Evolutionary conservation across 2,113 vertebrate species (phyloP).

Genomic region (Platysternon megacephalum): DNA sequence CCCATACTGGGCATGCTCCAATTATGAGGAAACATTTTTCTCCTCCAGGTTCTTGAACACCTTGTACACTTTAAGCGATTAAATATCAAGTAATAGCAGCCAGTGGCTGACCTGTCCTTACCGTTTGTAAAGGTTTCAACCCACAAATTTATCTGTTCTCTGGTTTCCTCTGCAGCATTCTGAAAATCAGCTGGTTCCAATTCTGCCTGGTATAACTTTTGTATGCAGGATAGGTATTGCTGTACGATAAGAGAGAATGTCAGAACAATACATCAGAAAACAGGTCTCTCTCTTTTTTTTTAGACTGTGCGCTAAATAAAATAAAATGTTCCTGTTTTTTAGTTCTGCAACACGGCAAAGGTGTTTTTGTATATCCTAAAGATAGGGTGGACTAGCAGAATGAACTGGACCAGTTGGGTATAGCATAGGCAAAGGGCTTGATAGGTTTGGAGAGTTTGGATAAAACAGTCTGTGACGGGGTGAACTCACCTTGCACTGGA

Average conservation of each 20-base stretch:
- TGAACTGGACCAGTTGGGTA: background rate
- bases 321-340: background rate
- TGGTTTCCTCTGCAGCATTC: slow-evolving; percentile 70
- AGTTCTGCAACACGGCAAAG: background rate
- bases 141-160: slow-evolving; percentile 78
- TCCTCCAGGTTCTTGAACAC: background rate
- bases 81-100: background rate
- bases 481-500: no score
- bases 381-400: background rate
- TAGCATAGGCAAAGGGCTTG: background rate
- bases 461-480: background rate
- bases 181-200: slow-evolving; percentile 75
- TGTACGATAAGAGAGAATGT: slow-evolving; percentile 38
- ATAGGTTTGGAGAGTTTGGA: background rate
- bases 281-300: background rate
- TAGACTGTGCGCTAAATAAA: background rate
- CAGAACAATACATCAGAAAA: background rate
- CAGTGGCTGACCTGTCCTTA: slow-evolving; percentile 22
- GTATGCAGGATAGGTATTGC: slow-evolving; percentile 77
- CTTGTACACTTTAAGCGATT: background rate
- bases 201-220: slow-evolving; percentile 73
- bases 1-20: background rate
- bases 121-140: slow-evolving; percentile 78
- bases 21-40: background rate
- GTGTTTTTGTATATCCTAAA: background rate